phyloP scores from a whole-genome alignment of 92 coral and sea anemone genomes.

The Siderastrea siderea region DNA sequence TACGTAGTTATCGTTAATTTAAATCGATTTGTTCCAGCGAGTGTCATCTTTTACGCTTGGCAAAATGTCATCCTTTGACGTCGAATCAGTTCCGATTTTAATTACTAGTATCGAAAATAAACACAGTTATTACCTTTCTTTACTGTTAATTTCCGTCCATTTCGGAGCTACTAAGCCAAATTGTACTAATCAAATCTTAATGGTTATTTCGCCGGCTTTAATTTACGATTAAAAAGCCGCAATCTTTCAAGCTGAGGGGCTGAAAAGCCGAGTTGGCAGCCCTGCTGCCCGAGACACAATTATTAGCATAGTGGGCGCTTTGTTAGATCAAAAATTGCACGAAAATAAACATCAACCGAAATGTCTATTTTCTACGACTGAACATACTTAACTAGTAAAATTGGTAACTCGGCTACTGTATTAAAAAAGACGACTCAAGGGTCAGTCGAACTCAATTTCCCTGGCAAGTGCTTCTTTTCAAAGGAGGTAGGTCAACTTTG shows the following conservation, averaged over 20 bases:
- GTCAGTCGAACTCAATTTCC: neutral
- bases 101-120: neutral
- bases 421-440: neutral
- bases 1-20: neutral
- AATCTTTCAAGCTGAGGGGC: neutral
- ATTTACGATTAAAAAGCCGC: neutral
- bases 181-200: neutral
- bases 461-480: neutral
- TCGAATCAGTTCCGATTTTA: neutral
- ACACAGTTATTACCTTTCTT: neutral
- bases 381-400: slow-evolving; percentile 4
- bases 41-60: neutral
- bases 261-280: neutral
- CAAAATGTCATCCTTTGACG: neutral
- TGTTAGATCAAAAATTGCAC: slow-evolving; percentile 19
- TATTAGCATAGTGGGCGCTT: slow-evolving; percentile 5
- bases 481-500: neutral
- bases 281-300: neutral
- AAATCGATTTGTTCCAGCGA: neutral
- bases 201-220: neutral
- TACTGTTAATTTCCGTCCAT: neutral
- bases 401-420: slow-evolving; percentile 18
- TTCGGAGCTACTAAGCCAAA: neutral
- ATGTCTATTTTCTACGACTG: neutral
- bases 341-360: slow-evolving; percentile 6